Conservation (phyloP, 2,888 invertebrate species). For the Chaitophorus viminalis region DNA sequence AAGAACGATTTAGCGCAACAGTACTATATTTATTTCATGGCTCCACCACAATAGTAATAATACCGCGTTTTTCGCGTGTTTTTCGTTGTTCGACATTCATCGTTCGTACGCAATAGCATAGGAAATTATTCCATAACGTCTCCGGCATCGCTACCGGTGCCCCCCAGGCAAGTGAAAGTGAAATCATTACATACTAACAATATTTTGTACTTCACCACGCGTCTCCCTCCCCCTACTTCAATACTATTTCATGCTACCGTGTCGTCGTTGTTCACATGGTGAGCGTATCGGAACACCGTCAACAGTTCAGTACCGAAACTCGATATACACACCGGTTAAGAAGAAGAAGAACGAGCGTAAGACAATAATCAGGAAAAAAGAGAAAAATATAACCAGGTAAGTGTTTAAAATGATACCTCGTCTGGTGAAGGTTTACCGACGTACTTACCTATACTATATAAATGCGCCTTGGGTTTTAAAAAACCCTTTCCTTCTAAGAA, state of each 20-base stretch:
- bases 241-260: background rate
- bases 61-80: background rate
- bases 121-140: background rate
- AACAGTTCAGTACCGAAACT: slow-evolving; percentile 26
- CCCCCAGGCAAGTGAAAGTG: slow-evolving; percentile 45
- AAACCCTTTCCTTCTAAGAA: background rate
- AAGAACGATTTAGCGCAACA: too few relatives aligned
- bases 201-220: background rate
- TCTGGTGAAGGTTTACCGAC: background rate
- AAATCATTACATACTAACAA: background rate
- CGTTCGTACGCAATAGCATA: background rate
- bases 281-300: background rate
- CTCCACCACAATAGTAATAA: background rate
- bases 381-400: too few relatives aligned
- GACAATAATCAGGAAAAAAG: too few relatives aligned
- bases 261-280: slow-evolving; percentile 13
- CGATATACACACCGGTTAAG: background rate
- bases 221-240: background rate
- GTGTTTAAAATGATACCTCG: too few relatives aligned
- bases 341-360: background rate
- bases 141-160: background rate
- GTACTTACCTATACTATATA: background rate
- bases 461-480: background rate
- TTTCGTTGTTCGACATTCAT: background rate
- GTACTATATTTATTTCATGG: too few relatives aligned